A percentile compares a stretch with the other conserved stretches of the same genome.
Conservation (phyloP, 2,113 vertebrate species). For the Ciconia boyciana region DNA sequence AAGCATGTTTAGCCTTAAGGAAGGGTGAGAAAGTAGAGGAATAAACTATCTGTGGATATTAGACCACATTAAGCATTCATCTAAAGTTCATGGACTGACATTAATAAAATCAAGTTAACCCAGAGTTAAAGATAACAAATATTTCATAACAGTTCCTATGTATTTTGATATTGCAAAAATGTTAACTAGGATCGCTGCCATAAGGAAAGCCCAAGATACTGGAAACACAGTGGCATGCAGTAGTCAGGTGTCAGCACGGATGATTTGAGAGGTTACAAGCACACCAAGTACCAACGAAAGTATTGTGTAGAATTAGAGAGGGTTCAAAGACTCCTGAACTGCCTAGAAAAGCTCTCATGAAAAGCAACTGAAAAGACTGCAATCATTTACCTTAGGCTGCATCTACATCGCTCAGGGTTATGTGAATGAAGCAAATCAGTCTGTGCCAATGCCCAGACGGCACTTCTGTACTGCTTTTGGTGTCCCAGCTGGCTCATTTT, state of each 20-base stretch:
- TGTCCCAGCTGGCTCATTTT: background rate
- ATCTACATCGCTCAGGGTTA: background rate
- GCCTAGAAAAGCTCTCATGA: background rate
- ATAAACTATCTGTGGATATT: background rate
- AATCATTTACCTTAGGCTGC: background rate
- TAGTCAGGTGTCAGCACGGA: background rate
- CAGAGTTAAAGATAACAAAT: background rate
- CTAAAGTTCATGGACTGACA: background rate
- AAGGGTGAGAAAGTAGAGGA: background rate
- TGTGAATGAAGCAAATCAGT: background rate
- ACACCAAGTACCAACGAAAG: background rate
- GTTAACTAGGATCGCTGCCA: background rate
- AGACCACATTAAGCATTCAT: background rate
- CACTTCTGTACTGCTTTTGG: background rate
- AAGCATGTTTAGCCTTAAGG: background rate
- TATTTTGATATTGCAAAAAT: background rate
- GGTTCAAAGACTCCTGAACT: background rate
- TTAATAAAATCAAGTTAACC: constrained; percentile 24
- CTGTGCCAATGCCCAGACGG: background rate
- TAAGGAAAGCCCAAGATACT: background rate
- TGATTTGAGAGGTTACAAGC: background rate
- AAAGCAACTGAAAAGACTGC: background rate
- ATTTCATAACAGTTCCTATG: background rate
- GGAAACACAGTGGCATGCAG: background rate
- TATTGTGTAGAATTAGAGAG: background rate